These are phyloP conservation scores for Urocyon cinereoargenteus DNA, from an alignment of 2,797 vertebrate genomes.

Conservation along the genomic window DNA sequence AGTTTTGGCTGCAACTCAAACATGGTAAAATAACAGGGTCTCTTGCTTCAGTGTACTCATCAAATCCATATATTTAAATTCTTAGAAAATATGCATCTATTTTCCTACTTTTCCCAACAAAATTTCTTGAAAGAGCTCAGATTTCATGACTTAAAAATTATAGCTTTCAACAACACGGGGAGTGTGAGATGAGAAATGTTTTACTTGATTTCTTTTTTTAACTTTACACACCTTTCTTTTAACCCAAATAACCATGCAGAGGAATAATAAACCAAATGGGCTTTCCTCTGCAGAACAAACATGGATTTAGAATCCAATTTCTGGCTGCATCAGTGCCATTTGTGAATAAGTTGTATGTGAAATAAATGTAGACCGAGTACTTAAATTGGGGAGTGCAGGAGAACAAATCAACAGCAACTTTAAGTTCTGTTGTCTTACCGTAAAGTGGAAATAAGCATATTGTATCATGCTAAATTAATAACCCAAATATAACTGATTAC, in stretches of 20 bases:
- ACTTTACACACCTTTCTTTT: background rate
- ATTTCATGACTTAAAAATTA: constrained; percentile 64
- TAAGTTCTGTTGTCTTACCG: background rate
- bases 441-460: background rate
- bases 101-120: background rate
- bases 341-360: background rate
- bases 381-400: background rate
- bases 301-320: constrained; percentile 21
- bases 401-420: background rate
- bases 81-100: background rate
- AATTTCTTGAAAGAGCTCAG: constrained; percentile 21
- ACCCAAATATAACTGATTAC: background rate
- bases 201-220: constrained; percentile 18
- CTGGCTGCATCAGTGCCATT: background rate
- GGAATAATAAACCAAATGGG: background rate
- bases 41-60: constrained; percentile 27
- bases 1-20: constrained; percentile 76
- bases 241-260: constrained; percentile 52
- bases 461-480: constrained; percentile 24
- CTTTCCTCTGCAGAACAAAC: constrained; percentile 6
- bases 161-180: background rate
- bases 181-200: background rate
- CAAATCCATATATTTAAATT: constrained; percentile 52
- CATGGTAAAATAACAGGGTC: constrained; percentile 29
- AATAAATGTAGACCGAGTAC: background rate